These are phyloP conservation scores for Porphyrio hochstetteri DNA, from an alignment of 2,113 vertebrate species.

Conservation along the genomic window DNA sequence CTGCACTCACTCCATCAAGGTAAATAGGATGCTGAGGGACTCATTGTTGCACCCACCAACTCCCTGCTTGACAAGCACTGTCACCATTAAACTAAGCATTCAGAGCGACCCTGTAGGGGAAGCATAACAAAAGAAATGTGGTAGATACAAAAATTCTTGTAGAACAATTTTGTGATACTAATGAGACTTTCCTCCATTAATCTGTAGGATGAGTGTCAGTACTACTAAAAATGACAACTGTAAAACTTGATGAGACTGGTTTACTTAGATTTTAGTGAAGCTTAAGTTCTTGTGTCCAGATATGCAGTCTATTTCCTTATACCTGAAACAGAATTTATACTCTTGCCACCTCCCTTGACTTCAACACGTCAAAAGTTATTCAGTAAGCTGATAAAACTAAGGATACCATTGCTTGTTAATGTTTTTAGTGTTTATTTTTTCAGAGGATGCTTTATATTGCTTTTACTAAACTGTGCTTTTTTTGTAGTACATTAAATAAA, in stretches of 20 bases:
- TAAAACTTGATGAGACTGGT: background rate
- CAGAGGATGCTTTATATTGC: background rate
- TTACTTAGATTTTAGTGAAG: background rate
- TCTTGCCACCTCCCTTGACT: background rate
- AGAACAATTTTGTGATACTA: background rate
- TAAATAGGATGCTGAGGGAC: background rate
- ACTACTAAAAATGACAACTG: background rate
- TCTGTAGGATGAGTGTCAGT: background rate
- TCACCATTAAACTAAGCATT: background rate
- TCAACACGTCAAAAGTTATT: background rate
- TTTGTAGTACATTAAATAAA: background rate
- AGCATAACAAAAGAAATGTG: background rate
- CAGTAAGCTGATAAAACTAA: background rate
- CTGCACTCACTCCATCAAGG: rapidly evolving
- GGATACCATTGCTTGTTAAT: background rate
- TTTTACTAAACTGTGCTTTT: background rate
- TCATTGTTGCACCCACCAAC: background rate
- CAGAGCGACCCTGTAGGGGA: background rate
- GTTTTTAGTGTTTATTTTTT: background rate
- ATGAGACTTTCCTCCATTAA: background rate
- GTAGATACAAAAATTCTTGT: background rate
- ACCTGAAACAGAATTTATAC: background rate
- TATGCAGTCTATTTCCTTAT: background rate
- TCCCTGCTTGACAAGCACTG: background rate
- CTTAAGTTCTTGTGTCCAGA: background rate